phyloP scores from a whole-genome alignment of 2,888 invertebrate genomes.

The Allacma fusca region DNA sequence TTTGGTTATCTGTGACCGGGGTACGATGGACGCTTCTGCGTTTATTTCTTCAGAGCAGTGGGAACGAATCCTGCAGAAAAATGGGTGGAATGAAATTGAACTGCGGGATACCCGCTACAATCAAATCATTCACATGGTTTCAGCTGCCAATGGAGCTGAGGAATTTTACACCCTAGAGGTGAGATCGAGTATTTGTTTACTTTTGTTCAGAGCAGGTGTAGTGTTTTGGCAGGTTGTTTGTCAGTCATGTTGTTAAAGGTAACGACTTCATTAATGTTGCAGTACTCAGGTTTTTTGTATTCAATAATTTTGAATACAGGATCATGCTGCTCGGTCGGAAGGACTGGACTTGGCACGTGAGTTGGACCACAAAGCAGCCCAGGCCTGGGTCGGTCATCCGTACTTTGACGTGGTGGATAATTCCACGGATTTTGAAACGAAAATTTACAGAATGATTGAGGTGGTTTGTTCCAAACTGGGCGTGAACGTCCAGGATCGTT shows the following conservation, averaged over 20 bases:
- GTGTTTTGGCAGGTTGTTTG: no score
- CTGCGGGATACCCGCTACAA: slow-evolving; percentile 93
- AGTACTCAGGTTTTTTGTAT: neutral
- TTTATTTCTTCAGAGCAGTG: slow-evolving; percentile 90
- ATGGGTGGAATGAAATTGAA: slow-evolving; percentile 92
- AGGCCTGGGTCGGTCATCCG: slow-evolving; percentile 99
- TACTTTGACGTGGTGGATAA: slow-evolving; percentile 99
- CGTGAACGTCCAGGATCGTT: slow-evolving; percentile 91
- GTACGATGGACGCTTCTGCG: slow-evolving; percentile 97
- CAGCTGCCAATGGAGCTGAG: slow-evolving; percentile 98
- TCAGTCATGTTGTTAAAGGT: no score
- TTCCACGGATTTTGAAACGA: slow-evolving; percentile 94
- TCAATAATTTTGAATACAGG: slow-evolving; percentile 67
- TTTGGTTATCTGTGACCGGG: slow-evolving; percentile 97
- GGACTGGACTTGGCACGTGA: slow-evolving; percentile 87
- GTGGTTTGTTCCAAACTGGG: slow-evolving; percentile 89
- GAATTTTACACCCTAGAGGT: slow-evolving; percentile 96
- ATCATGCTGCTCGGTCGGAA: slow-evolving; percentile 93
- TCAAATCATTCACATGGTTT: slow-evolving; percentile 95
- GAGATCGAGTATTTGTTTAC: no score
- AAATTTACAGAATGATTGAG: slow-evolving; percentile 93
- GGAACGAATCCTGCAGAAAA: slow-evolving; percentile 83
- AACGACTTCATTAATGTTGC: neutral
- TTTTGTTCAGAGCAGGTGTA: no score
- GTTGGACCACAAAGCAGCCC: slow-evolving; percentile 90